These are phyloP conservation scores for Crypturellus undulatus DNA, from an alignment of 2,113 vertebrate species.

Conservation along the genomic window DNA sequence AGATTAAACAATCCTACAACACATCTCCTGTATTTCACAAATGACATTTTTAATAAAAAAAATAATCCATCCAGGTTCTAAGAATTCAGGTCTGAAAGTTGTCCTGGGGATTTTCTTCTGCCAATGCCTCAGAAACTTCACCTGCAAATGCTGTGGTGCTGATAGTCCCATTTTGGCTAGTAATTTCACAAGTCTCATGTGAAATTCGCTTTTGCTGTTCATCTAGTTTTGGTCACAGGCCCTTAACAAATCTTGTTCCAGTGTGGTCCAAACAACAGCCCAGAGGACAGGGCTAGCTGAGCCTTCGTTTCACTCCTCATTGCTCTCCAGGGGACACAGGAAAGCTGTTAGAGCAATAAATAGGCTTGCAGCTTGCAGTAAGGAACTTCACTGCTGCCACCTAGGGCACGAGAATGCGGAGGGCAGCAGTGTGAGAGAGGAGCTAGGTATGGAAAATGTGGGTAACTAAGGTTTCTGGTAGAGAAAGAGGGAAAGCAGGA, in stretches of 20 bases:
- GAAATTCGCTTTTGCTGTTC: not conserved
- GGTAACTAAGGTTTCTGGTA: not conserved
- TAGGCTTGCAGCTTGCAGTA: not conserved
- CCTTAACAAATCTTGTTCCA: rapidly evolving
- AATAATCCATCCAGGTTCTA: not conserved
- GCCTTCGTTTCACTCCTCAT: not conserved
- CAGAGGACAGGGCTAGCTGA: not conserved
- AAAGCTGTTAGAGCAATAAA: not conserved
- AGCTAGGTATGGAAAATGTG: not conserved
- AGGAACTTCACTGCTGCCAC: not conserved
- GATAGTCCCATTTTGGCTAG: not conserved
- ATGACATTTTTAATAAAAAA: not conserved
- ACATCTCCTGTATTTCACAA: not conserved
- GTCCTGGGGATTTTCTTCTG: not conserved
- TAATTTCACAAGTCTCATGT: not conserved
- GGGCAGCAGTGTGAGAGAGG: not conserved
- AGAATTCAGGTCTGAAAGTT: not conserved
- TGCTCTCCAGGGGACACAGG: not conserved
- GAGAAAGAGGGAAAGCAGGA: not conserved
- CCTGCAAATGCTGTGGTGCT: not conserved
- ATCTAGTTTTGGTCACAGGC: not conserved
- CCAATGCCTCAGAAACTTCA: not conserved
- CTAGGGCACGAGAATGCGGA: not conserved
- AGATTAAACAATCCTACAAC: not conserved
- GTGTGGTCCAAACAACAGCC: not conserved